Conservation (phyloP, 2,797 vertebrate species). For the Sebastolobus alascanus region DNA sequence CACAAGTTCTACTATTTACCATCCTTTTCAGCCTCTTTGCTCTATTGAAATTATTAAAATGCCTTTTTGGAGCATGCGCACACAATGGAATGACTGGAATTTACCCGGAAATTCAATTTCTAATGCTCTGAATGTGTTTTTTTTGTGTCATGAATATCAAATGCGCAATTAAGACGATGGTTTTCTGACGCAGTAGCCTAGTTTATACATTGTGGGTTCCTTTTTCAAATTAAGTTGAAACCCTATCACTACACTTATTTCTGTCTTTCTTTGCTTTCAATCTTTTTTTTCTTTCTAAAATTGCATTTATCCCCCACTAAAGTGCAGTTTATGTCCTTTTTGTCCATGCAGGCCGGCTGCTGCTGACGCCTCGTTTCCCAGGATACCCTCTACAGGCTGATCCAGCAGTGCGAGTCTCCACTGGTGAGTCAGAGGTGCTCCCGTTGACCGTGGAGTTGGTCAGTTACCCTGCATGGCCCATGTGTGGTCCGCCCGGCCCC, state of each 20-base stretch:
- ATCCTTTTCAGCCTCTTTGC: neutral
- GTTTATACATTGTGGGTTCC: neutral
- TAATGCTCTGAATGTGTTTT: neutral
- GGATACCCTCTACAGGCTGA: constrained; percentile 33
- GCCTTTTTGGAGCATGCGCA: neutral
- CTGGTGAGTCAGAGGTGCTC: constrained; percentile 54
- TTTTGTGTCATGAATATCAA: neutral
- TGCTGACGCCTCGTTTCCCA: constrained; percentile 36
- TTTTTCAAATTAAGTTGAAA: neutral
- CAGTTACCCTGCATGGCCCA: constrained; percentile 44
- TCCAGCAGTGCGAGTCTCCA: constrained; percentile 36
- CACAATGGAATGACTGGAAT: neutral
- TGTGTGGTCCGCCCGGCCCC: constrained; percentile 68
- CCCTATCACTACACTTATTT: neutral
- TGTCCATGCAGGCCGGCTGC: constrained; percentile 21
- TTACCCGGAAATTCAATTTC: rapidly evolving
- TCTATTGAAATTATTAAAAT: neutral
- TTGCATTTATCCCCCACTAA: constrained; percentile 24
- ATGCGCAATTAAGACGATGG: neutral
- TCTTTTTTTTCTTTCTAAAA: neutral
- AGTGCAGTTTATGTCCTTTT: constrained; percentile 50
- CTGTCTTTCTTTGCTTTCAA: neutral
- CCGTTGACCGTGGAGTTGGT: constrained; percentile 83
- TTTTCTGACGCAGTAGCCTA: neutral
- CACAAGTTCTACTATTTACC: neutral